Evolutionary conservation across 2,113 vertebrate genomes (phyloP), one percentile per base, ranked within the genome.

Genomic region (Diphyllodes magnificus): DNA sequence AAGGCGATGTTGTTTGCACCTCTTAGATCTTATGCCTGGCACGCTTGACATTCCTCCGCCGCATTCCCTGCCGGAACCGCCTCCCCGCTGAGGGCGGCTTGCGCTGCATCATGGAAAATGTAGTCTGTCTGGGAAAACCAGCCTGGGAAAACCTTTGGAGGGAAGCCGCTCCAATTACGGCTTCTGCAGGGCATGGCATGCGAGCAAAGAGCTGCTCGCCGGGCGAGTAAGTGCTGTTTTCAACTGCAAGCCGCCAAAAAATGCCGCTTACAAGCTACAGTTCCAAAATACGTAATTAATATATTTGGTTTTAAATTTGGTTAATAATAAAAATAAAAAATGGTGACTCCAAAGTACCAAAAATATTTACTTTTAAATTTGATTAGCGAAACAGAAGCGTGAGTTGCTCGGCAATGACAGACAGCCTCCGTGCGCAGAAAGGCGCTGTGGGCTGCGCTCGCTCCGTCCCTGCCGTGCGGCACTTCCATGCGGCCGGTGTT

Each of bases 1-100:
- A 24, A 7, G 24, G 1, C 6, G 42, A 11, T 1, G 53, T 0
- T 12, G 31, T 17, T 27, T 3, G 39, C 8, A 21, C 40, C 27
- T 19, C 50, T 15, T 0, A 3, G 17, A 8, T 6, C 27, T 15
- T 2, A 42, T 0, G 10, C 22, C 42, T 0, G 51, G 33, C 44
- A 45, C 54, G 9, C 53, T 8, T 1, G 50, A 14, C 71, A 10
- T 20, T 54, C 49, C 6, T 3, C 5, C 1, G 11, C 56, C 3
- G 50, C 45, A 5, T 11, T 71, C 65, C 31, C 75, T 2, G 28
- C 3, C 0, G 25, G 27, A 25, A 13, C 35, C 22, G 3, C 25
- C 49, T 61, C 51, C 44, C 19, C 4, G 4, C 35, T 1, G n/a
- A 9, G 9, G 33, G 16, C 18, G 17, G 8, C 51, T 15, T 12